Base-by-base conservation (phyloP, 2,888 invertebrate species). In the Pemphredon lugubris region DNA sequence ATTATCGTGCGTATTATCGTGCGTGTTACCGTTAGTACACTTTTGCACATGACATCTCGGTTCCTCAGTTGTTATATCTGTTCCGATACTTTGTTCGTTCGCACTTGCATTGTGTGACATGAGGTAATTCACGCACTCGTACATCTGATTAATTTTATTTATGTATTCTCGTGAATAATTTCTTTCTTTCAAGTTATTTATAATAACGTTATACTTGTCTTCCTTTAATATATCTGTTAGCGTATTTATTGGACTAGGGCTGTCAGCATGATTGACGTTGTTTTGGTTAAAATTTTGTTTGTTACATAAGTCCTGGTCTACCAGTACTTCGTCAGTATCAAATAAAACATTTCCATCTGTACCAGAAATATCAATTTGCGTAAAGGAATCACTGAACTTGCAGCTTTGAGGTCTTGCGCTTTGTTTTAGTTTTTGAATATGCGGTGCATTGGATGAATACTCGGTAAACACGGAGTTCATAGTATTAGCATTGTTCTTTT, bases 101-200 rank as follows among this genome's bases (percentile, higher is more conserved):
- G 30, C 54, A 20, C 2, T 6, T 11, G 21, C 11, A 0, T 16
- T 7, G 14, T 42, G 2, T 1, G 79, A 77, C 0, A 81, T 37
- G n/a, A 85, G 47, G 50, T 82, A 84, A 23, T 82, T 81, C 14
- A 86, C 69, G 14, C 79, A 83, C 39, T 85, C 79, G 21, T 86
- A 68, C 60, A 86, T 79, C n/a, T 82, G 71, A 26, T 82, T 57
- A 53, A 89, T 75, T 67, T 86, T 85, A 16, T 74, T 61, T 2
- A 87, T 74, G 20, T 84, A 87, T 16, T 84, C 74, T 11, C 75
- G 40, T 2, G 87, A 60, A 32, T 81, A 85, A 66, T 85, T 84
- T 48, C 82, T 83, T 26, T 83, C 71, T 6, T 67, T 57, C 14
- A 88, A 58, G 63, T 78, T 86, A 11, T 82, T 76, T 13, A 86